Evolutionary conservation across 2,797 vertebrate species (phyloP), one percentile per base, ranked within the genome.

Genomic region (Clamator glandarius): DNA sequence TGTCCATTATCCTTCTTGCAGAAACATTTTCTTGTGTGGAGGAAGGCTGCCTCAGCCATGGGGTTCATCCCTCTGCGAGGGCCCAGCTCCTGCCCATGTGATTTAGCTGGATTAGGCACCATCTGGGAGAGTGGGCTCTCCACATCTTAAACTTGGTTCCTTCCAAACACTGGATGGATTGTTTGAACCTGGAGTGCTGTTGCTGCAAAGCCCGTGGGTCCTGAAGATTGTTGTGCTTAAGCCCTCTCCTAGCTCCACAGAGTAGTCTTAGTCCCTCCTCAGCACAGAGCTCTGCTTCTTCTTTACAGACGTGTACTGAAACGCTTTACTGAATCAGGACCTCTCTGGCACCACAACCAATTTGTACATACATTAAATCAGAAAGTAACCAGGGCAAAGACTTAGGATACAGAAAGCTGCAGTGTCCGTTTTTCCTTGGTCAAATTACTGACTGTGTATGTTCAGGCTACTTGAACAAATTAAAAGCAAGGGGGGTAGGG

Each of bases 401-500:
- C 44, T 44, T 0, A 1, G 51, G 46, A 41, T 35, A 57, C 69
- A 93, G 86, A 94, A 88, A 92, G 70, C 73, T 78, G 54, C 69
- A 78, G 57, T 72, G 75, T 90, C 79, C 1, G 4, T 51, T 81
- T 87, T 55, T 91, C 89, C 0, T 8, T 79, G 81, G 77, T 89
- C 82, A 86, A 89, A 87, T 93, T 88, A 89, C 75, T 52, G 81
- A 19, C 82, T 79, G 18, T 82, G 55, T 84, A 90, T 87, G 83
- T 83, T 93, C 88, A 93, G 72, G 81, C 81, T 88, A 52, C 84
- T 95, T 74, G 48, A 95, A 92, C 82, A 94, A 92, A 95, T 96
- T 91, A 89, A 78, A 88, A 93, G 73, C 50, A 26, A 46, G 52
- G 81, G 41, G 24, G 74, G 89, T 73, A 78, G 64, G 67, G 62